Base-by-base conservation (phyloP, 2,888 invertebrate genomes). In the Camponotus fellah region DNA sequence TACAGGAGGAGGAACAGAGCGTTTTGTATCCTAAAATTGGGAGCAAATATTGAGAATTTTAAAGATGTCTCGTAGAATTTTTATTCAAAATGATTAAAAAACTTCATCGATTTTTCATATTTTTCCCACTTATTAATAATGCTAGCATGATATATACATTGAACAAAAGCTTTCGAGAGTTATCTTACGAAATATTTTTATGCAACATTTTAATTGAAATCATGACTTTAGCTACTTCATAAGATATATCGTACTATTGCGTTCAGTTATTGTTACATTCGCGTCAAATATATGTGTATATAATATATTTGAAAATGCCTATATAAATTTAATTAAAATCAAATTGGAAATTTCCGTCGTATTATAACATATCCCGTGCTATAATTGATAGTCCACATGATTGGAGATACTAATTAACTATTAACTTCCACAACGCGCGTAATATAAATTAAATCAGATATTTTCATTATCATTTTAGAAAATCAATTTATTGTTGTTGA, bases 21-120 rank as follows among this genome's bases (percentile, higher is more conserved):
- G 77, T 84, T 88, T 88, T 81, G 85, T 86, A 71, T 40, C 6
- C 40, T 21, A 37, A 76, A 83, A 69, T 77, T 46, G 43, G 65
- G 5, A 26, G 9, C 26, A 2, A 65, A 82, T 69, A 75, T 62
- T 58, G 9, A 60, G 58, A 76, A 58, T 3, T 21, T 65, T 40
- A 64, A 80, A 72, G 34, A 3, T 12, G n/a, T 10, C 21, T 40
- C n/a, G 32, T 79, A n/a, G 32, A 69, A 32, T 43, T 77, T 79
- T 10, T 21, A n/a, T 4, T 6, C 12, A 3, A 43, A 32, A 68
- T 40, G 0, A 10, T 34, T 26, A 5, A 53, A 49, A 12, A n/a
- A 4, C 2, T 12, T 2, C 21, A 34, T 6, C 17, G 5, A 43
- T 26, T 60, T 72, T 40, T 2, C 26, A 26, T 58, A 6, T 49